Evolutionary conservation across 2,113 vertebrate genomes (phyloP), one percentile per base, ranked within the genome.

Genomic region (Talpa occidentalis): DNA sequence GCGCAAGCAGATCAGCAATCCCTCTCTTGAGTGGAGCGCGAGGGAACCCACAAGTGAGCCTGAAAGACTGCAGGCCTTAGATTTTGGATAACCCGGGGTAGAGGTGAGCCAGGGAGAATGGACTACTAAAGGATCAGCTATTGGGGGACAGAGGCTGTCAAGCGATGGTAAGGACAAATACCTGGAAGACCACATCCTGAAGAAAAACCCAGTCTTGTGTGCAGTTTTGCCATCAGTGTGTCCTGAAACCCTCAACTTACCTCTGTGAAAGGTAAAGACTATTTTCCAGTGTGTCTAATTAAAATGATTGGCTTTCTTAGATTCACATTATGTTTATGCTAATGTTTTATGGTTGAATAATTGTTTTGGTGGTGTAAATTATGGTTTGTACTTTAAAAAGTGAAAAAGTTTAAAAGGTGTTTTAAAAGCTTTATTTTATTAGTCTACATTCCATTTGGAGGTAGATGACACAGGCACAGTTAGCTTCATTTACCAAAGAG

Each of bases 271-370:
- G 72, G 9, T 32, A 54, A 60, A 15, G 47, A 70, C 4, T 11
- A 54, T 84, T 87, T 69, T 77, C 42, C 60, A 40, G 7, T 22
- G 10, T 30, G 7, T 76, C 77, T 49, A 47, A 26, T 40, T 49
- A 17, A 94, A 91, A 79, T 30, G n/a, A 56, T 32, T 91, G 56
- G 21, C 72, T 82, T 85, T 59, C 32, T 52, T 42, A 76, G 37
- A 47, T 16, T 2, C 6, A 49, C 30, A 11, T 59, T 73, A 26
- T 60, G 30, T 8, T 78, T 37, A 26, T 60, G 44, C 60, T 62
- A 26, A 35, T 60, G 42, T 78, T 66, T 82, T 70, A 14, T 69
- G 24, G 28, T 10, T 40, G 40, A 80, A 67, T 54, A 17, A n/a
- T 19, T 40, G 40, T 26, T 73, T 49, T 73, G 67, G 70, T 81